Percentiles rank a stretch among this genome's conserved stretches.
Evolutionary conservation across 2,113 vertebrate genomes (phyloP).

Genomic region (Echinops telfairi): DNA sequence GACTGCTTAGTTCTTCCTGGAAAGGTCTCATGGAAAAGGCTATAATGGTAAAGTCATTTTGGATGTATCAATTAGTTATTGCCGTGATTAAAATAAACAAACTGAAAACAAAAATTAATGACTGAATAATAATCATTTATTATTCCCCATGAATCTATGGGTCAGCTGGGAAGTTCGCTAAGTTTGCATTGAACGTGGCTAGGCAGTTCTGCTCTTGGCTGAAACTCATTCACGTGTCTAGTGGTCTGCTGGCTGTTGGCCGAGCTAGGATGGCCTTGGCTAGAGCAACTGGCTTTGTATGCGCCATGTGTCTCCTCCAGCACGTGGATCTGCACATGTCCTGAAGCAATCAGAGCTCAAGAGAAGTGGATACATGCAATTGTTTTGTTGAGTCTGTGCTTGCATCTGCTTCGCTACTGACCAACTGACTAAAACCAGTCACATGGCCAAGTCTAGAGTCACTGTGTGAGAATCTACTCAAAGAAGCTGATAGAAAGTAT

Average conservation of each 20-base stretch:
- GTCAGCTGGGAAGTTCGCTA: not conserved
- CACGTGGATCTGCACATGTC: not conserved
- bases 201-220: not conserved
- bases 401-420: slow-evolving; percentile 17
- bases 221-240: not conserved
- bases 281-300: not conserved
- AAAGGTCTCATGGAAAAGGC: not conserved
- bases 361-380: slow-evolving; percentile 4
- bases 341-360: not conserved
- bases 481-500: not conserved
- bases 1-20: not conserved
- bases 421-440: not conserved
- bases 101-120: not conserved
- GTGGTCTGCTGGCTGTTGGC: not conserved
- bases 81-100: not conserved
- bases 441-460: not conserved
- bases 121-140: not conserved
- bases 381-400: not conserved
- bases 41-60: slow-evolving; percentile 24
- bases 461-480: not conserved
- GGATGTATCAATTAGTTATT: not conserved
- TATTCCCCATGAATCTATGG: not conserved
- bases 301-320: not conserved
- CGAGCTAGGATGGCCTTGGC: not conserved
- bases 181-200: not conserved